Evolutionary conservation across 1,140 invertebrate genomes (phyloP), one percentile per base, ranked within the genome.

Genomic region (Drosophila repleta): DNA sequence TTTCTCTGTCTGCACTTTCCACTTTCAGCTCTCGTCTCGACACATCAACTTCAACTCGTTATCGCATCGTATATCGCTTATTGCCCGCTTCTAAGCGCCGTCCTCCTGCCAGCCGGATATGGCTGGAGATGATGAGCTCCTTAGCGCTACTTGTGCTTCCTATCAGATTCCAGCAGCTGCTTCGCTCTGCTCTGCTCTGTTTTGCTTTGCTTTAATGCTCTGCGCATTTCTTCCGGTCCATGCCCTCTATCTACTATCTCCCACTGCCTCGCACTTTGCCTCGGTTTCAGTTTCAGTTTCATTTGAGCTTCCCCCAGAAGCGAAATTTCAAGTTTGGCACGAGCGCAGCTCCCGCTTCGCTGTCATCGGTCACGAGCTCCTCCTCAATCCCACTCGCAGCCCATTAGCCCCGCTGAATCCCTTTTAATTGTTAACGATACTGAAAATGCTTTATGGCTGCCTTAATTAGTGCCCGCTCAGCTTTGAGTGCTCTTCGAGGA

Each of bases 21-120:
- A 11, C 17, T 37, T n/a, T n/a, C 10, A 26, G 11, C 15, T 66
- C 20, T 67, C 68, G 58, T 74, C 18, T 45, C 69, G 73, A 60
- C 52, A 76, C 79, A 83, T 77, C 32, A 73, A 67, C 69, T 66
- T 65, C 70, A 79, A 73, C 83, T 87, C 83, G 82, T 87, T 87
- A 87, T 87, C 82, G 79, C 75, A 58, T 79, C 79, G 75, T 75
- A 76, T 76, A 87, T 87, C 82, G 82, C 82, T 87, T 87, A 88
- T 83, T 87, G 78, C 69, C 83, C 74, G 46, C 77, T 70, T 73
- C 72, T 69, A 85, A 85, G 76, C 67, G 63, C 64, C 56, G 7
- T n/a, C 35, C 57, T 41, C 13, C 45, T 7, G 17, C 18, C 35
- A 26, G 3, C 81, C 82, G 81, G 81, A 84, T 87, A 84, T 84